Conservation (phyloP, 2,113 vertebrate species). For the Morone chrysops region DNA sequence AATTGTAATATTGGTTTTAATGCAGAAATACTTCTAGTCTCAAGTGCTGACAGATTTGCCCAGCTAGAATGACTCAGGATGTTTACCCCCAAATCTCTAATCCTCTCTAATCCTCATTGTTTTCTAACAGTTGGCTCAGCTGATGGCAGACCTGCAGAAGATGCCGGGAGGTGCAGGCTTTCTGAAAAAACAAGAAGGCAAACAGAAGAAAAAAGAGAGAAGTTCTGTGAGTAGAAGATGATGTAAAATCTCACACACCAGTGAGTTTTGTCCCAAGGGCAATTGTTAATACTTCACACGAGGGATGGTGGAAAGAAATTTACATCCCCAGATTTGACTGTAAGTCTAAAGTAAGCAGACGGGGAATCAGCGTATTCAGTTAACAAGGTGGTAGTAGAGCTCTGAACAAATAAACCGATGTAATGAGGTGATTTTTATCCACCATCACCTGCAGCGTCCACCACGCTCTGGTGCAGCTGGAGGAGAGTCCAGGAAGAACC, state of each 20-base stretch:
- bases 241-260: background rate
- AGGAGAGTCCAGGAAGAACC: slow-evolving; percentile 69
- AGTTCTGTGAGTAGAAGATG: slow-evolving; percentile 58
- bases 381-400: background rate
- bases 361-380: background rate
- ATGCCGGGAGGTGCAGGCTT: slow-evolving; percentile 74
- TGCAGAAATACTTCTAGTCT: background rate
- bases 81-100: background rate
- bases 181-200: slow-evolving; percentile 59
- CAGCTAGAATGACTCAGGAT: background rate
- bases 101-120: background rate
- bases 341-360: background rate
- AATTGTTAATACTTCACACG: background rate
- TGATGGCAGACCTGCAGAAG: slow-evolving; percentile 85
- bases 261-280: too few relatives aligned
- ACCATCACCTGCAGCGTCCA: slow-evolving; percentile 49
- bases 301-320: background rate
- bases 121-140: slow-evolving; percentile 79
- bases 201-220: slow-evolving; percentile 53
- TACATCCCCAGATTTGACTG: background rate
- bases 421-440: background rate
- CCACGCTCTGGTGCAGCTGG: slow-evolving; percentile 27
- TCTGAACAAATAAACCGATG: background rate
- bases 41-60: background rate
- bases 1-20: background rate